Base-by-base conservation (phyloP, 2,888 invertebrate genomes). In the Matsumyia berberina region DNA sequence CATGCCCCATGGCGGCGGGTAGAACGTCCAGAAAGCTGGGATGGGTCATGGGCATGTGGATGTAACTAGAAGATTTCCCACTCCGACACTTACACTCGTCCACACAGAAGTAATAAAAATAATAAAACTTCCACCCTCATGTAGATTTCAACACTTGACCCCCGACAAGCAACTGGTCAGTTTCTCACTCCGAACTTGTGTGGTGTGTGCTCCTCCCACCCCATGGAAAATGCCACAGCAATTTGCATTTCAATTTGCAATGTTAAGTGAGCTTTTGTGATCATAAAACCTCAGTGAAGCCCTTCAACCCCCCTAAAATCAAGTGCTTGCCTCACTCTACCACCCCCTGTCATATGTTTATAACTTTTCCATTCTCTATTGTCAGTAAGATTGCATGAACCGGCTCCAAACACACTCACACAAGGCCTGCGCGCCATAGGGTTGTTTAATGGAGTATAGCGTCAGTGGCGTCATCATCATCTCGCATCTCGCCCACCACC, bases 221-320 rank as follows among this genome's bases (percentile, higher is more conserved):
- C 58, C 51, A 79, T n/a, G 62, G 1, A 62, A 62, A 76, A 74
- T 80, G 66, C 76, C 80, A 76, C 58, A 80, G 85, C 80, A 74
- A 85, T 85, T 85, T 85, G 80, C 80, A 85, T 85, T 85, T 85
- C 85, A 85, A 85, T 85, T 85, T 85, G 76, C 85, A 80, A 76
- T 64, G 85, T 79, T 79, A 83, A 83, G 83, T 69, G 80, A 74
- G 80, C 80, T 85, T 85, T 85, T 85, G 85, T 85, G 80, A 85
- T 85, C 80, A 66, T 49, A 46, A 70, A 58, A 76, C 64, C 70
- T 58, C 60, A 70, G 64, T 64, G 70, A 72, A 78, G 39, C 64
- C 64, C 55, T 73, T 76, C 60, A 37, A 60, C 57, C 11, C 31
- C 49, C 76, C 53, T 8, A 62, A 76, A 76, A 70, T 76, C 69